Base-by-base conservation (phyloP, 2,888 invertebrate species). In the Hemaris fuciformis region DNA sequence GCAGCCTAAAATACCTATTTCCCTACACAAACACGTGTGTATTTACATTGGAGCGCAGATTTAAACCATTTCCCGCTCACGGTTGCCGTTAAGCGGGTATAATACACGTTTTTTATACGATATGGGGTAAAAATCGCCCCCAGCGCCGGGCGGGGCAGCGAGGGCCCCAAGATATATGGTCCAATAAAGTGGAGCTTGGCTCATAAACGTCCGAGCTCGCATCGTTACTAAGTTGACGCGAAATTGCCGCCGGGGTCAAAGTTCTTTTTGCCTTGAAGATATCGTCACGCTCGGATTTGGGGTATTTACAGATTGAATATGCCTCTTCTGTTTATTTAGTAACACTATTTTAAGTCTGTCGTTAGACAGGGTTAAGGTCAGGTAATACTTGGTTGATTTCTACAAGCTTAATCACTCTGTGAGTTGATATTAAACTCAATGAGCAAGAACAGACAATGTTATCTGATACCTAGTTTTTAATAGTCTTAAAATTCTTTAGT, bases 121-220 rank as follows among this genome's bases (percentile, higher is more conserved):
- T 59, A 80, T 76, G 79, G 77, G 78, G 78, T 79, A 80, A 82
- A 81, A 80, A 80, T 73, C 71, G 72, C 70, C 70, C 69, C 66
- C 66, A 68, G 67, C 69, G 59, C 42, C 61, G 62, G 62, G 63
- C 62, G 31, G 20, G 34, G 23, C 38, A 72, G 71, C 66, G 69
- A 72, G 80, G 79, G 79, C 72, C 73, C 67, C 77, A 77, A 77
- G 78, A 90, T 89, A 89, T 89, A 90, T 90, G 71, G 88, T 78
- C 84, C 89, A 89, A 91, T 90, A 91, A 91, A 87, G 80, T 79
- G 77, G 73, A 74, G 73, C 73, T 66, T 34, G 67, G 71, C 69
- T 83, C 78, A 87, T 88, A 87, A 88, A 85, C 77, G 86, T 83
- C 85, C 79, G 68, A 71, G 77, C 78, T 75, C 74, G 78, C 78